Evolutionary conservation across 2,888 invertebrate species (phyloP).

Genomic region (Taphrorychus bicolor): DNA sequence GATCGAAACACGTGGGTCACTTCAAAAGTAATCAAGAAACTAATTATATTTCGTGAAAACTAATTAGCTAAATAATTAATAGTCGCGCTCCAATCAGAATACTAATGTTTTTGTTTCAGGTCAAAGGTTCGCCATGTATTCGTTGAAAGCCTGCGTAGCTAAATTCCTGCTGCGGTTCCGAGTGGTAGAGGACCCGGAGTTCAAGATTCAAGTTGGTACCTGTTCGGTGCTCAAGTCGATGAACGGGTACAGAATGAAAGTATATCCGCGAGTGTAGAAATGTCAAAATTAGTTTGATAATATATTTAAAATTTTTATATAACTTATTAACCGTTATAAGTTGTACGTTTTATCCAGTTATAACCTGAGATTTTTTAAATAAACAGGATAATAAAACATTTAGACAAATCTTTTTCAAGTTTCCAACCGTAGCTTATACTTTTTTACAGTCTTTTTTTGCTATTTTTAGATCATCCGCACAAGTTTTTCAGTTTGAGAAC

Average conservation of each 20-base stretch:
- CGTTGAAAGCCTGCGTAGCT: constrained; percentile 67
- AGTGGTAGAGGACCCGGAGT: constrained; percentile 51
- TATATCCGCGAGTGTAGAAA: constrained; percentile 27
- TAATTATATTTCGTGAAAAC: not conserved
- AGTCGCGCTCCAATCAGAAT: too few relatives aligned
- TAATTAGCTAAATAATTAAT: not conserved
- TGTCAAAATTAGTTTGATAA: too few relatives aligned
- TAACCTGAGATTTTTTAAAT: too few relatives aligned
- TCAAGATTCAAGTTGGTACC: constrained; percentile 47
- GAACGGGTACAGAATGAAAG: constrained; percentile 48
- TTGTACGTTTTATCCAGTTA: too few relatives aligned
- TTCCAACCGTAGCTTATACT: too few relatives aligned
- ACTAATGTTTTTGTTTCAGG: constrained; percentile 61
- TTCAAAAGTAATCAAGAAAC: not conserved
- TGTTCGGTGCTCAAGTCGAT: constrained; percentile 50
- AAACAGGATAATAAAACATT: too few relatives aligned
- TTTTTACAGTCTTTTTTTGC: too few relatives aligned
- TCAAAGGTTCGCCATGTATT: constrained; percentile 71
- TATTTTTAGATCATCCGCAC: too few relatives aligned
- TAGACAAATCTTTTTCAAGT: too few relatives aligned
- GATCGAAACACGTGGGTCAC: not conserved
- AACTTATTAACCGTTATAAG: too few relatives aligned
- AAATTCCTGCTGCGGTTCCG: constrained; percentile 64
- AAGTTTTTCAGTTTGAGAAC: too few relatives aligned
- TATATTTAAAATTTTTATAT: too few relatives aligned